These are phyloP conservation scores for Drosophila paranaensis DNA, from an alignment of 2,888 invertebrate species.

Conservation along the genomic window DNA sequence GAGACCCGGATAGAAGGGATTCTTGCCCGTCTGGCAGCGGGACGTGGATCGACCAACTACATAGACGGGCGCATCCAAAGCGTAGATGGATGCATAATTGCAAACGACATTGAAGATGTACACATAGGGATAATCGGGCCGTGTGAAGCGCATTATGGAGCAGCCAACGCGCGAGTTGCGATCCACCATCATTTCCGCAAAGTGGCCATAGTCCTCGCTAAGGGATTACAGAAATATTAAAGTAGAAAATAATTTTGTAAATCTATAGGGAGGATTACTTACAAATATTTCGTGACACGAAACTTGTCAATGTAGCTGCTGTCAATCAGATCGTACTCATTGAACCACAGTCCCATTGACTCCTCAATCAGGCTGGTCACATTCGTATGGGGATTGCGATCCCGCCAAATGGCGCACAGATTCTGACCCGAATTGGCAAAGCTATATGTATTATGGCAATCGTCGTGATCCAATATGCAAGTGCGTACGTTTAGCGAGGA, in stretches of 20 bases:
- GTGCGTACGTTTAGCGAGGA: conserved; percentile 82
- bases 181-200: conserved; percentile 83
- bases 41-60: conserved; percentile 76
- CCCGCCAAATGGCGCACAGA: conserved; percentile 81
- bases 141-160: conserved; percentile 81
- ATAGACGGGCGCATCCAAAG: conserved; percentile 81
- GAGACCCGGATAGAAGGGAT: conserved; percentile 82
- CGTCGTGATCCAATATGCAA: conserved; percentile 83
- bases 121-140: conserved; percentile 76
- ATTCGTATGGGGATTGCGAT: conserved; percentile 74
- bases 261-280: conserved; percentile 44
- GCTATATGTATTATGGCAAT: conserved; percentile 82
- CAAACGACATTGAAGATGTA: conserved; percentile 83
- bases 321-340: conserved; percentile 82
- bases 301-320: conserved; percentile 81
- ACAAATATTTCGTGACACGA: conserved; percentile 82
- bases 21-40: conserved; percentile 79
- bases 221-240: not conserved
- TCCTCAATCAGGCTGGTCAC: conserved; percentile 82
- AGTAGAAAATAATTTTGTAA: not conserved
- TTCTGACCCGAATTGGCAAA: conserved; percentile 83
- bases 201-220: conserved; percentile 84
- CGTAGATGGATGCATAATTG: conserved; percentile 84
- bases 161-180: conserved; percentile 83
- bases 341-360: conserved; percentile 82